Evolutionary conservation across 2,113 vertebrate species (phyloP).

Genomic region (Psilopogon haemacephalus): DNA sequence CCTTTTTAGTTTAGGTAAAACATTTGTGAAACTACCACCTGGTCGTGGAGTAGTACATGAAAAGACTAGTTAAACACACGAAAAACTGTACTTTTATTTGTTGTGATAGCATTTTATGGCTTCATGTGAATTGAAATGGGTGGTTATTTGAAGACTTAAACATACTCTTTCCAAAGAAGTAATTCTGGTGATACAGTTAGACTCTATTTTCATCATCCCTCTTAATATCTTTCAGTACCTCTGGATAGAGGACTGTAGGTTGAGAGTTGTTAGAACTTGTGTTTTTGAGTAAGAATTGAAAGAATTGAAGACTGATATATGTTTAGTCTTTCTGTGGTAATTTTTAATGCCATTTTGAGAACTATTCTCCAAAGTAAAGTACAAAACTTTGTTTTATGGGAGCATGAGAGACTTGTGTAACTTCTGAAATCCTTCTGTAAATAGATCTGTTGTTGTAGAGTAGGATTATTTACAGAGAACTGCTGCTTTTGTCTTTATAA

Average conservation of each 20-base stretch:
- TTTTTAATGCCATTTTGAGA: neutral
- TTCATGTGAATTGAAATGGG: neutral
- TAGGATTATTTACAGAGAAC: constrained; percentile 52
- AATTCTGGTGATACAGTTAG: neutral
- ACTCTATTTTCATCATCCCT: neutral
- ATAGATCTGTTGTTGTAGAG: constrained; percentile 41
- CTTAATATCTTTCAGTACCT: neutral
- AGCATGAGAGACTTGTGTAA: neutral
- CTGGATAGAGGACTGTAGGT: neutral
- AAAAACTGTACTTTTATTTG: neutral
- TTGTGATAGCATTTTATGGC: neutral
- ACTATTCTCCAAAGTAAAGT: neutral
- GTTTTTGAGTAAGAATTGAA: neutral
- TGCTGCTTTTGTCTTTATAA: constrained; percentile 37
- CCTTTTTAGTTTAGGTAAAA: neutral
- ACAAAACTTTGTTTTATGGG: constrained; percentile 4
- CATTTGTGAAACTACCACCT: neutral
- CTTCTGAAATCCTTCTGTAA: constrained; percentile 51
- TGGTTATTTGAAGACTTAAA: neutral
- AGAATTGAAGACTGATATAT: neutral
- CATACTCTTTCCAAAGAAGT: neutral
- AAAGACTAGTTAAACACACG: neutral
- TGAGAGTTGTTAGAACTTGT: neutral
- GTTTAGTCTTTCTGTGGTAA: neutral
- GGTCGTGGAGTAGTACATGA: neutral